Evolutionary conservation across 2,888 invertebrate genomes (phyloP), one percentile per base, ranked within the genome.

Genomic region (Drosophila algonquin): DNA sequence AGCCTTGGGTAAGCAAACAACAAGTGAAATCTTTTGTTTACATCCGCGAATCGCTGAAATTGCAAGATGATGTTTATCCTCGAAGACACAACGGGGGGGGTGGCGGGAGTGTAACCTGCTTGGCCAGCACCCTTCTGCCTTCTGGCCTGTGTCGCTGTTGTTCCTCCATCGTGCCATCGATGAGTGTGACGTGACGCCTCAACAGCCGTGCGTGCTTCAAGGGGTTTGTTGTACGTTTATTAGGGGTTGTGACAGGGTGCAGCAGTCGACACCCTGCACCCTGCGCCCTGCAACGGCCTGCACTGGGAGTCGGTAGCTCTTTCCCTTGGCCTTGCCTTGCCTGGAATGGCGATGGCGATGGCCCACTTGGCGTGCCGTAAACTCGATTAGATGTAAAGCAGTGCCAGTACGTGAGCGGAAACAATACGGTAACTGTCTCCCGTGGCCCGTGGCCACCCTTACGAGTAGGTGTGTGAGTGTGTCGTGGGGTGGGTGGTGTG

Each of bases 1-100:
- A 69, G 57, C 14, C 69, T 14, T 40, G 40, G n/a, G n/a, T 40
- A 40, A 40, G 6, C 30, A 40, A 54, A 55, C 55, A 70, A n/a
- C 40, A 40, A 40, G 40, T 40, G n/a, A 7, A 40, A n/a, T 14
- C 40, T n/a, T 40, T 40, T 40, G 40, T 40, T 40, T 40, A 14
- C n/a, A n/a, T 7, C 40, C 14, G 14, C 40, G 7, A 40, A 40
- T 1, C 40, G 40, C 40, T n/a, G 40, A 14, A 40, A 40, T 40
- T 40, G 40, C 40, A 40, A 40, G 7, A 40, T 5, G 12, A 10
- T 40, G 40, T 40, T 40, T 14, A 40, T 40, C 40, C 40, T 40
- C n/a, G 14, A 14, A 2, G n/a, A n/a, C 1, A 2, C 40, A n/a
- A n/a, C 2, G 40, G 24, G 24, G 24, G 4, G 24, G 24, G 24